Evolutionary conservation across 92 coral and sea anemone species (phyloP).

Genomic region (Plumapathes pennacea): DNA sequence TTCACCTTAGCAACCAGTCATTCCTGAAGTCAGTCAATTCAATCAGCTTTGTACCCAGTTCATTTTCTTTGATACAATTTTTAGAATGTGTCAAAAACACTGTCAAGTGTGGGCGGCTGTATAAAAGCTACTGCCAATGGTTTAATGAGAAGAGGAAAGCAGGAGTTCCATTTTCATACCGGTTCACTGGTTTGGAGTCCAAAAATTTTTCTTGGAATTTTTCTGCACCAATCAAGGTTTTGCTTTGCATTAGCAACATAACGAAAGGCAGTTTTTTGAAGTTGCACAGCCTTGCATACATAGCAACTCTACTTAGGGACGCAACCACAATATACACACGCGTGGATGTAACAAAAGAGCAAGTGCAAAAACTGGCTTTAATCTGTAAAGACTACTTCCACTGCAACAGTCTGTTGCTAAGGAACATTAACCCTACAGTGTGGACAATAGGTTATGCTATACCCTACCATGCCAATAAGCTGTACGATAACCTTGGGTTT

Average conservation of each 20-base stretch:
- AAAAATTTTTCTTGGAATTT: constrained; percentile 52
- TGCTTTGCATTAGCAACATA: constrained; percentile 24
- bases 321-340: constrained; percentile 49
- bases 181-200: constrained; percentile 68
- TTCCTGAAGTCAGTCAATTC: constrained; percentile 23
- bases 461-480: constrained; percentile 33
- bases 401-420: constrained; percentile 13
- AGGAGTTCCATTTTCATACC: constrained; percentile 26
- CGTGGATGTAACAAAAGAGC: constrained; percentile 26
- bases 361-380: constrained; percentile 21
- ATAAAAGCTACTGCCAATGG: constrained; percentile 39
- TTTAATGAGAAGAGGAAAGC: constrained; percentile 46
- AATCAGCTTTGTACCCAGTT: constrained; percentile 20
- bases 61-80: constrained; percentile 18
- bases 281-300: constrained; percentile 34
- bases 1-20: constrained; percentile 35
- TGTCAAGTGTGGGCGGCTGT: constrained; percentile 43
- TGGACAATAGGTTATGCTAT: constrained; percentile 62
- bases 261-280: constrained; percentile 20
- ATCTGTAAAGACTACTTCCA: constrained; percentile 36
- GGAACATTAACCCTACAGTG: constrained; percentile 33
- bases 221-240: constrained; percentile 22
- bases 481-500: constrained; percentile 32
- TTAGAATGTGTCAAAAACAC: constrained; percentile 22
- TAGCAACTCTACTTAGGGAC: constrained; percentile 48